Evolutionary conservation across 2,888 invertebrate genomes (phyloP).

Genomic region (Drosophila atroscutellata): DNA sequence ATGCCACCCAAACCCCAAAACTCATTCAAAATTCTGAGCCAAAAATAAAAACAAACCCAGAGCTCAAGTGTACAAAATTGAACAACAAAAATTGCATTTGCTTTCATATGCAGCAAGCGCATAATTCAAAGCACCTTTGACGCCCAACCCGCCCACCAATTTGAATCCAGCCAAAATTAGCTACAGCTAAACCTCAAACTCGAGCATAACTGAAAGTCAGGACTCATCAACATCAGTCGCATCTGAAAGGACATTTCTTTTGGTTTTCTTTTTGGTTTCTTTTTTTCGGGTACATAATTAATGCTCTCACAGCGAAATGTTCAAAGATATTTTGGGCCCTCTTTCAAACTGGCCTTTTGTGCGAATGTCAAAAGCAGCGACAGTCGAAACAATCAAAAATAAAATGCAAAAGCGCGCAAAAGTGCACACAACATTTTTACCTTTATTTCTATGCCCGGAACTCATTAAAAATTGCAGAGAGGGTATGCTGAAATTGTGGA

Average conservation of each 20-base stretch:
- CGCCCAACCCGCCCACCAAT: constrained; percentile 1
- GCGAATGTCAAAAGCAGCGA: constrained; percentile 74
- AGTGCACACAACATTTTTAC: constrained; percentile 54
- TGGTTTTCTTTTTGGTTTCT: constrained; percentile 1
- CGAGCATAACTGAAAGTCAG: constrained; percentile 16
- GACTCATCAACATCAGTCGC: constrained; percentile 50
- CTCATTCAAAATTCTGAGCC: constrained; percentile 7
- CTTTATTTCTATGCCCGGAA: constrained; percentile 35
- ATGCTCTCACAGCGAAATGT: constrained; percentile 68
- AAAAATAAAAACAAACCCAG: constrained; percentile 16
- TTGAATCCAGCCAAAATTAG: constrained; percentile 60
- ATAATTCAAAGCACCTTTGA: constrained; percentile 55
- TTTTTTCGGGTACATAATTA: constrained; percentile 69
- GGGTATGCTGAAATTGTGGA: background rate
- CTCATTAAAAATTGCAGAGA: background rate
- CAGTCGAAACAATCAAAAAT: constrained; percentile 66
- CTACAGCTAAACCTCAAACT: constrained; percentile 35
- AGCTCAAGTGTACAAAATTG: constrained; percentile 60
- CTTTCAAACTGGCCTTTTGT: constrained; percentile 53
- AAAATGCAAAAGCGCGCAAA: constrained; percentile 56
- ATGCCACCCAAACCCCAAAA: background rate
- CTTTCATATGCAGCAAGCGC: constrained; percentile 51
- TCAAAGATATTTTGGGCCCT: constrained; percentile 74
- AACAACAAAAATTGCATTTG: constrained; percentile 65
- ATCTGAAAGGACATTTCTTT: constrained; percentile 72